Conservation (phyloP, 2,113 vertebrate species). For the Aix galericulata region DNA sequence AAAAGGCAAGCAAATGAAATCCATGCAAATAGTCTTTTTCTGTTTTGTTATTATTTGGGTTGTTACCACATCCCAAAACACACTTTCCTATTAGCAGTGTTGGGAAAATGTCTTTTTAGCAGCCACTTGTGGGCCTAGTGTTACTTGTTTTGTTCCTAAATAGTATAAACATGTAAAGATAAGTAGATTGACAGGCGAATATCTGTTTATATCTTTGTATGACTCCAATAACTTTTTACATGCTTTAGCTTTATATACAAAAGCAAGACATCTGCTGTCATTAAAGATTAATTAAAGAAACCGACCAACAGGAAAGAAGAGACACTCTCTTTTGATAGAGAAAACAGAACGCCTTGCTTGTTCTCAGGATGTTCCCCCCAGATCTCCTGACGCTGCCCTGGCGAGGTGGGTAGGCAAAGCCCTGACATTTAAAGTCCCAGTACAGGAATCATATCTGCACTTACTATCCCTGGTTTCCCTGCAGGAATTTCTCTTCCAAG, state of each 20-base stretch:
- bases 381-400: neutral
- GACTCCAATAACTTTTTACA: neutral
- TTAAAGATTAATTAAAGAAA: slow-evolving; percentile 9
- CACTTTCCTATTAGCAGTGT: slow-evolving; percentile 1
- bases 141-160: neutral
- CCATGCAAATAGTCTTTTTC: neutral
- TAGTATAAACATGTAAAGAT: neutral
- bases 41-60: neutral
- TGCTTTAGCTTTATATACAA: neutral
- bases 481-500: neutral
- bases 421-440: neutral
- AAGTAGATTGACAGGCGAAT: neutral
- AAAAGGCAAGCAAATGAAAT: slow-evolving; percentile 26
- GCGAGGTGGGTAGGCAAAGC: neutral
- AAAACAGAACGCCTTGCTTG: neutral
- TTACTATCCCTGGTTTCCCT: neutral
- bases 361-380: neutral
- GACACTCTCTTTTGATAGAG: neutral
- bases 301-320: neutral
- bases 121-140: neutral
- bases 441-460: neutral
- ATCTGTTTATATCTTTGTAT: neutral
- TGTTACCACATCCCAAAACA: slow-evolving; percentile 19
- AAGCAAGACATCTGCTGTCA: neutral
- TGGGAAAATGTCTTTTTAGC: slow-evolving; percentile 10